phyloP scores from a whole-genome alignment of 2,113 vertebrate species.

The Puntigrus tetrazona region DNA sequence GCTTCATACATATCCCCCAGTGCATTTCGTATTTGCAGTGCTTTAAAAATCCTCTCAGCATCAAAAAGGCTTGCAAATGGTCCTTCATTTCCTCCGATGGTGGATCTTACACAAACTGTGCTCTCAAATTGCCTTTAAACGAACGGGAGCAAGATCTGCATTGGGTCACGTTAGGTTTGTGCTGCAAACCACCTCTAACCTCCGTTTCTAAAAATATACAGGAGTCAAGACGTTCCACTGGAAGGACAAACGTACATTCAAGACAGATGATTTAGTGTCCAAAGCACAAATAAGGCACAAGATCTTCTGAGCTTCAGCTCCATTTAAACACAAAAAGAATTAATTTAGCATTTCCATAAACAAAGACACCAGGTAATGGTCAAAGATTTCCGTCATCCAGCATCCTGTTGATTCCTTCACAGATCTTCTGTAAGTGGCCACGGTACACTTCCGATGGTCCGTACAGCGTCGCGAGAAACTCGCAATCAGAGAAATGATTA shows the following conservation, averaged over 20 bases:
- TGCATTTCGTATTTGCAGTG: constrained; percentile 6
- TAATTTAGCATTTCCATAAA: constrained; percentile 43
- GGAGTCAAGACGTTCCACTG: background rate
- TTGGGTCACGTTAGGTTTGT: background rate
- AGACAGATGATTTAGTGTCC: background rate
- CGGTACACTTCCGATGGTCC: constrained; percentile 85
- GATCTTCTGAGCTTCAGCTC: background rate
- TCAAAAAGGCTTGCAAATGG: background rate
- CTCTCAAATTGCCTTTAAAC: background rate
- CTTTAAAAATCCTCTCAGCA: background rate
- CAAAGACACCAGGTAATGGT: constrained; percentile 59
- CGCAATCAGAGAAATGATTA: constrained; percentile 87
- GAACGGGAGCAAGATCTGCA: constrained; percentile 6
- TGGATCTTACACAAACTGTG: background rate
- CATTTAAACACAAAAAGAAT: constrained; percentile 26
- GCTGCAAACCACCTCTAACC: background rate
- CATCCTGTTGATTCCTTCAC: constrained; percentile 87
- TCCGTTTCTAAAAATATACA: background rate
- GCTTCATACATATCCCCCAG: constrained; percentile 1
- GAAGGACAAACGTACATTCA: constrained; percentile 2
- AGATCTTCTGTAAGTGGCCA: constrained; percentile 83
- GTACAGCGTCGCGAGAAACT: constrained; percentile 89
- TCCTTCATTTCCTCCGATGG: constrained; percentile 18
- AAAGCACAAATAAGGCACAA: background rate
- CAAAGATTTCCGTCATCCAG: constrained; percentile 89